These are phyloP conservation scores for Bombus terrestris DNA, from an alignment of 1,140 invertebrate species.

Conservation along the genomic window DNA sequence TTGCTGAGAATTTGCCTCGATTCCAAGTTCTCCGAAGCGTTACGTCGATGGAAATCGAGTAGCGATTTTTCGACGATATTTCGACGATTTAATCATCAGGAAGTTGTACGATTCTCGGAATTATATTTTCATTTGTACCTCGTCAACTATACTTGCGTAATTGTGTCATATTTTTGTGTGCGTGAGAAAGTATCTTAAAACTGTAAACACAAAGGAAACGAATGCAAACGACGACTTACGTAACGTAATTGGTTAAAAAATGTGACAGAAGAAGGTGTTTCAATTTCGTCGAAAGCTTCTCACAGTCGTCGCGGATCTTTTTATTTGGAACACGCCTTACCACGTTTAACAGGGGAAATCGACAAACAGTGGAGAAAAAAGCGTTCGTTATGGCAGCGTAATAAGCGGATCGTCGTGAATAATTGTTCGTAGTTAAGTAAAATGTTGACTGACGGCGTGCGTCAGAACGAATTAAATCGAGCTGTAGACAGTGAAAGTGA, in stretches of 20 bases:
- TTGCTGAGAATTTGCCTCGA: neutral
- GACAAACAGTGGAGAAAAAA: neutral
- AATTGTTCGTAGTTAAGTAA: conserved; percentile 10
- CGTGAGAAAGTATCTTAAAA: neutral
- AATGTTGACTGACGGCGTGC: neutral
- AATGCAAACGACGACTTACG: neutral
- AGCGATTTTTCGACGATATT: neutral
- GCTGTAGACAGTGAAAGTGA: conserved; percentile 6
- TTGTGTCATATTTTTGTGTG: too few relatives aligned
- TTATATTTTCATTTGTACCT: too few relatives aligned
- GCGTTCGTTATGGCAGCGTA: neutral
- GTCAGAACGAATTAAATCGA: too few relatives aligned
- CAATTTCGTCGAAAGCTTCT: neutral
- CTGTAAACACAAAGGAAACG: neutral
- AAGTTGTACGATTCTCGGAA: neutral
- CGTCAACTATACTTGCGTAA: too few relatives aligned
- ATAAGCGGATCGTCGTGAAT: neutral
- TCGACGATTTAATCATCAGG: neutral
- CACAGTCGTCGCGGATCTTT: fast-evolving
- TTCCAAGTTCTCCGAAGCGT: neutral
- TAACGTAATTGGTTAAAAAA: neutral
- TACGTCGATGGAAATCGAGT: neutral
- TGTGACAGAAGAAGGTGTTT: neutral
- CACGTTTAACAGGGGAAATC: neutral
- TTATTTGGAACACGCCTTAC: neutral